phyloP scores from a whole-genome alignment of 2,113 vertebrate genomes.

The Ploceus nigricollis region DNA sequence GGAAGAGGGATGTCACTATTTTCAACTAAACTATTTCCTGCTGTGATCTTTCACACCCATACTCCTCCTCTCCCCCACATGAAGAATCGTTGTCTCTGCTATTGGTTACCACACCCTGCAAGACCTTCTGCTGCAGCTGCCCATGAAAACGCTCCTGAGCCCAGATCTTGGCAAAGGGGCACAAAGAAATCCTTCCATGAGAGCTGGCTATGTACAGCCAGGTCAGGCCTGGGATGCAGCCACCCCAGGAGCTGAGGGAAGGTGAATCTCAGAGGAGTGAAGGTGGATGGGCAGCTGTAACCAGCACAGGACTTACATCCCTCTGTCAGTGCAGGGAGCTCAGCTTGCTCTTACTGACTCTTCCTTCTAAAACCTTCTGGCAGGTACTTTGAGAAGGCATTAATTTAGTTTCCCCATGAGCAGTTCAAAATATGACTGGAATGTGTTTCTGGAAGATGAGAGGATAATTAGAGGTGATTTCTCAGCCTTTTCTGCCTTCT shows the following conservation, averaged over 20 bases:
- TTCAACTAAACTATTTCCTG: not conserved
- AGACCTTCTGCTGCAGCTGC: not conserved
- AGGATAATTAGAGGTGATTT: not conserved
- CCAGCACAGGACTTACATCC: not conserved
- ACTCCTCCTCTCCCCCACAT: not conserved
- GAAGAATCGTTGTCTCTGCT: not conserved
- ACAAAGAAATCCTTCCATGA: not conserved
- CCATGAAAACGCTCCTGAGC: not conserved
- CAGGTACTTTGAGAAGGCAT: not conserved
- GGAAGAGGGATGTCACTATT: not conserved
- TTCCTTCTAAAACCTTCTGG: not conserved
- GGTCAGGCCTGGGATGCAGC: not conserved
- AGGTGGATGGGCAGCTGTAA: not conserved
- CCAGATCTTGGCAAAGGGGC: not conserved
- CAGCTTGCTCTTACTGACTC: not conserved
- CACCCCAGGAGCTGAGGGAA: not conserved
- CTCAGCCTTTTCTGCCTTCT: not conserved
- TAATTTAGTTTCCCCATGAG: not conserved
- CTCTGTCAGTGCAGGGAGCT: not conserved
- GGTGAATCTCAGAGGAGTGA: not conserved
- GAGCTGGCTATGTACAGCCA: not conserved
- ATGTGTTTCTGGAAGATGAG: not conserved
- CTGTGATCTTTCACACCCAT: not conserved
- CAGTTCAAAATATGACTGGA: not conserved
- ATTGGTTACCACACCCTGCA: not conserved